Percentiles rank a stretch among this genome's conserved stretches.
Conservation (phyloP, 1,140 invertebrate genomes). For the Triops cancriformis region DNA sequence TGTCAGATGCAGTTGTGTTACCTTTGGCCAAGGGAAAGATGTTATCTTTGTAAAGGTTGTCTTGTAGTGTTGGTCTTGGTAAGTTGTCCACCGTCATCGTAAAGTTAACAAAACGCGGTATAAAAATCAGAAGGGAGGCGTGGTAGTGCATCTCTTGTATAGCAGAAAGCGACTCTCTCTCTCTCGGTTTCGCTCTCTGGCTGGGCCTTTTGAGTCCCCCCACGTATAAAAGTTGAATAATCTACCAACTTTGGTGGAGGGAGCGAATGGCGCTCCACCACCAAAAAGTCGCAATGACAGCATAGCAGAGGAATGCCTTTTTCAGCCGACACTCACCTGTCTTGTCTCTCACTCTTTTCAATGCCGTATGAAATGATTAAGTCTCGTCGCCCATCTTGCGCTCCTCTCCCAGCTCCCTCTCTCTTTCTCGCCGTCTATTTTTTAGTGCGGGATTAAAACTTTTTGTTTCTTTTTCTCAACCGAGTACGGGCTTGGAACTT, state of each 20-base stretch:
- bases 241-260: background rate
- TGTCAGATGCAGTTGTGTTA: no score
- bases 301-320: background rate
- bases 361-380: background rate
- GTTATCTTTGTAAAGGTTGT: background rate
- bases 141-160: background rate
- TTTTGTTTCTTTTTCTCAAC: no score
- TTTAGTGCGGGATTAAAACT: no score
- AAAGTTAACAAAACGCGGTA: background rate
- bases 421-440: background rate
- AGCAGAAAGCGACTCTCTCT: background rate
- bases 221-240: no score
- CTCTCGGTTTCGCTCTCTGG: no score
- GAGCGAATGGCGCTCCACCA: background rate
- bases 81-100: slow-evolving; percentile 12
- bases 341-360: slow-evolving; percentile 5
- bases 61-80: background rate
- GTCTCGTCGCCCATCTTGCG: background rate
- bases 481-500: no score
- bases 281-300: slow-evolving; percentile 7
- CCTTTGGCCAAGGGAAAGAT: background rate
- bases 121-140: background rate
- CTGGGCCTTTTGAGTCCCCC: background rate
- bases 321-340: slow-evolving; percentile 9
- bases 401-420: background rate